Percentiles rank a stretch among this genome's conserved stretches.
Conservation (phyloP, 92 coral and sea anemone genomes). For the Umimayanthus kanabou region DNA sequence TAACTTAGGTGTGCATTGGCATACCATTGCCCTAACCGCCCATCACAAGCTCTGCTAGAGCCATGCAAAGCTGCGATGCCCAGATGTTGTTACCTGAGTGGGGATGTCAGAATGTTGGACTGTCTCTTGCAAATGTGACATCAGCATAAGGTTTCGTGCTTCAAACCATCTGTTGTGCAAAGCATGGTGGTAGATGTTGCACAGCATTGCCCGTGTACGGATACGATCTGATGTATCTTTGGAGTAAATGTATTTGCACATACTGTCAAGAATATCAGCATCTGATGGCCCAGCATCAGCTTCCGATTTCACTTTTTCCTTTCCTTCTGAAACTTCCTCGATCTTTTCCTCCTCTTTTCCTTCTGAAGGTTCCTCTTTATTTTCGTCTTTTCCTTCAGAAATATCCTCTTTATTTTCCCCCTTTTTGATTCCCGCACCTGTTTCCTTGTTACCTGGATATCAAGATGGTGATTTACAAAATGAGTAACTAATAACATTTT, state of each 20-base stretch:
- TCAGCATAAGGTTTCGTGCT: slow-evolving; percentile 93
- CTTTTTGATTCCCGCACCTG: slow-evolving; percentile 29
- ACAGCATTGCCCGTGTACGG: slow-evolving; percentile 95
- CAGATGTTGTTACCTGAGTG: slow-evolving; percentile 78
- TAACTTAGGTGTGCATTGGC: neutral
- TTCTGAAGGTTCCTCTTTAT: slow-evolving; percentile 23
- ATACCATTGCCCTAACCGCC: too few relatives aligned
- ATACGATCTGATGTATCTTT: slow-evolving; percentile 94
- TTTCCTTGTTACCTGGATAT: neutral
- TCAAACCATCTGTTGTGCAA: slow-evolving; percentile 95
- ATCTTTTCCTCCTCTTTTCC: slow-evolving; percentile 48
- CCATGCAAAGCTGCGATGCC: neutral
- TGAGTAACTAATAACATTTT: too few relatives aligned
- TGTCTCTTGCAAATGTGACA: slow-evolving; percentile 96
- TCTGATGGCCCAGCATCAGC: slow-evolving; percentile 49
- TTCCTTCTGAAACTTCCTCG: slow-evolving; percentile 34
- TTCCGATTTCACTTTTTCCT: neutral
- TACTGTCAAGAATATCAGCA: slow-evolving; percentile 61
- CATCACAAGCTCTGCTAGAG: neutral
- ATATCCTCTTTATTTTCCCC: slow-evolving; percentile 45
- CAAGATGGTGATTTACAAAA: neutral
- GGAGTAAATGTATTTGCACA: slow-evolving; percentile 96
- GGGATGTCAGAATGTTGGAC: slow-evolving; percentile 96
- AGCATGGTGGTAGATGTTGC: slow-evolving; percentile 94
- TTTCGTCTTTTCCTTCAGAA: slow-evolving; percentile 12